phyloP scores from a whole-genome alignment of 2,113 vertebrate species.

The Sander vitreus region DNA sequence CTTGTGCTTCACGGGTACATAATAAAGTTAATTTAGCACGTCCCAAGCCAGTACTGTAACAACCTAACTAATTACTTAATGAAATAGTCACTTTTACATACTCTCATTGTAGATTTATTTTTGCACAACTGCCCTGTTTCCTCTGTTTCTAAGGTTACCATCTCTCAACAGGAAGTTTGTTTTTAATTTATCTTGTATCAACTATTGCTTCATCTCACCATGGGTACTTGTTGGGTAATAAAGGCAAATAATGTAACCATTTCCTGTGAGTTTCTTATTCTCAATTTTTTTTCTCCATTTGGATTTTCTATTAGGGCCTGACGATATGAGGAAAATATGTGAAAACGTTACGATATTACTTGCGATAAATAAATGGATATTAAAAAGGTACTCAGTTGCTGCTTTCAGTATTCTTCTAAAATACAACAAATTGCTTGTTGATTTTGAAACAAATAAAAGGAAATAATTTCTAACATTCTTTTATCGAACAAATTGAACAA shows the following conservation, averaged over 20 bases:
- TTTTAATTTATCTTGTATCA: background rate
- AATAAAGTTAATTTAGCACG: slow-evolving; percentile 56
- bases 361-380: too few species aligned
- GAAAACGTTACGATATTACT: too few species aligned
- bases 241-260: background rate
- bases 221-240: slow-evolving; percentile 3
- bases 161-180: slow-evolving; percentile 25
- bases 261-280: background rate
- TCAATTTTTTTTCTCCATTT: background rate
- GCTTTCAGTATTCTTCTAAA: too few species aligned
- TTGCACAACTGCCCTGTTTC: slow-evolving; percentile 37
- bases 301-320: background rate
- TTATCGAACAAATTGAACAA: too few species aligned
- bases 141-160: slow-evolving; percentile 45
- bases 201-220: slow-evolving; percentile 15
- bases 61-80: slow-evolving; percentile 53
- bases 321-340: too few species aligned
- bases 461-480: too few species aligned
- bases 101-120: slow-evolving; percentile 21
- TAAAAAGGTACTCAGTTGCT: too few species aligned
- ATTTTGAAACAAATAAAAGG: too few species aligned
- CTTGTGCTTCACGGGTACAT: slow-evolving; percentile 32
- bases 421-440: too few species aligned
- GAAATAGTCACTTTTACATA: slow-evolving; percentile 31
- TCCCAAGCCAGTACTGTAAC: slow-evolving; percentile 27